These are phyloP conservation scores for Ypsolopha sequella DNA, from an alignment of 2,888 invertebrate species.

Conservation along the genomic window DNA sequence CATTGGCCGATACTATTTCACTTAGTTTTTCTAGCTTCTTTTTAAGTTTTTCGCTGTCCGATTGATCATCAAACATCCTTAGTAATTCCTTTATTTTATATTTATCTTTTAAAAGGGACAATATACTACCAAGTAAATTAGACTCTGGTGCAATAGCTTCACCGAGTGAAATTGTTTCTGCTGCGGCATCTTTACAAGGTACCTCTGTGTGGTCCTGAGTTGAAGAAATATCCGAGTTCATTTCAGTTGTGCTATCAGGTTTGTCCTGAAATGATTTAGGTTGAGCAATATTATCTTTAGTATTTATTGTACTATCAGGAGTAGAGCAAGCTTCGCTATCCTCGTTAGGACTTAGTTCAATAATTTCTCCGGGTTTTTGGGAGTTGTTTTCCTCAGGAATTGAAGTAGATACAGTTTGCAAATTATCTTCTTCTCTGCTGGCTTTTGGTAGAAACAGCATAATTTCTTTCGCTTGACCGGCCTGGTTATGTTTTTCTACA, in stretches of 20 bases:
- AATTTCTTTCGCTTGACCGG: neutral
- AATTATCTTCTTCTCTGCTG: conserved; percentile 1
- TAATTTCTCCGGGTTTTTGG: conserved; percentile 6
- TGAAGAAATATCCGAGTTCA: conserved; percentile 34
- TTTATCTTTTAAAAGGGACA: conserved; percentile 56
- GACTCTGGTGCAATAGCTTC: conserved; percentile 7
- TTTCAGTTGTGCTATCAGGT: conserved; percentile 42
- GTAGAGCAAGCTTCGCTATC: conserved; percentile 20
- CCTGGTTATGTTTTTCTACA: conserved; percentile 3
- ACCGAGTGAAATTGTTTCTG: conserved; percentile 15
- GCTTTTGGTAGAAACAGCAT: neutral
- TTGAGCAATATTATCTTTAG: conserved; percentile 12
- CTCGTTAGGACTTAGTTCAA: conserved; percentile 9
- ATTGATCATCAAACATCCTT: conserved; percentile 43
- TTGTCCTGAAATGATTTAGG: conserved; percentile 3
- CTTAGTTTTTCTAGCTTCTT: conserved; percentile 71
- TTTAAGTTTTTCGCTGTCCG: conserved; percentile 63
- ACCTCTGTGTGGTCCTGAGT: conserved; percentile 21
- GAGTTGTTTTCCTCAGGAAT: conserved; percentile 14
- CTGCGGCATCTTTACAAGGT: conserved; percentile 16
- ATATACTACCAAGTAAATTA: conserved; percentile 36
- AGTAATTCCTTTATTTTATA: conserved; percentile 61
- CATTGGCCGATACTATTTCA: conserved; percentile 66
- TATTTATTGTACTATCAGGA: conserved; percentile 49
- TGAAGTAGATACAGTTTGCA: conserved; percentile 23